phyloP scores from a whole-genome alignment of 2,113 vertebrate genomes.

The Crotophaga sulcirostris region DNA sequence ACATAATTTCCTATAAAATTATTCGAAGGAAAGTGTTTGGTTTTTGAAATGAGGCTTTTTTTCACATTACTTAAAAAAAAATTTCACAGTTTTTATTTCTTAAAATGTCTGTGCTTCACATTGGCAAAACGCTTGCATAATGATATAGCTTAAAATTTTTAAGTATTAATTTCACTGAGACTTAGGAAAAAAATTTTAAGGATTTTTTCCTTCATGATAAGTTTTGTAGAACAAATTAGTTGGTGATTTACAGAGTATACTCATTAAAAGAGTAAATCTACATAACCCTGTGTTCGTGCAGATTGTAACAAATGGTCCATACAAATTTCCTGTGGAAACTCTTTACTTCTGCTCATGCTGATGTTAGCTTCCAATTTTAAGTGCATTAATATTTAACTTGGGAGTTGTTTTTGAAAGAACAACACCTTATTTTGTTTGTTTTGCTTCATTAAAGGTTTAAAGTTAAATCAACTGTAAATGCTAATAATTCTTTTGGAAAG shows the following conservation, averaged over 20 bases:
- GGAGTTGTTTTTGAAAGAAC: slow-evolving; percentile 27
- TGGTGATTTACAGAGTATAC: not conserved
- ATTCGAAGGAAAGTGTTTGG: not conserved
- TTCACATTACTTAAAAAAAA: not conserved
- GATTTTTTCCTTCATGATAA: not conserved
- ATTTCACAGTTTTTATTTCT: not conserved
- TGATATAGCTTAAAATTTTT: not conserved
- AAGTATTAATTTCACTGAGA: not conserved
- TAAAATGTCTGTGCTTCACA: not conserved
- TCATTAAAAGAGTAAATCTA: not conserved
- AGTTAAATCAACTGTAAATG: slow-evolving; percentile 37
- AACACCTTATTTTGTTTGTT: slow-evolving; percentile 20
- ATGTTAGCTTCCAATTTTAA: slow-evolving; percentile 1
- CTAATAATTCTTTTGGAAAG: slow-evolving; percentile 41
- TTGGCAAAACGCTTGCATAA: not conserved
- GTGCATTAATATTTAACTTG: slow-evolving; percentile 53
- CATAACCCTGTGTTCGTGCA: not conserved
- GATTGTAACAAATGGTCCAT: not conserved
- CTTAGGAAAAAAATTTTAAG: not conserved
- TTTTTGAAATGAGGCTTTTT: not conserved
- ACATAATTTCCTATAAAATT: not conserved
- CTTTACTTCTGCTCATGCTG: not conserved
- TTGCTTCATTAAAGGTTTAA: slow-evolving; percentile 47
- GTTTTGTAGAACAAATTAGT: not conserved
- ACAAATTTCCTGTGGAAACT: not conserved